Evolutionary conservation across 2,113 vertebrate species (phyloP), one percentile per base, ranked within the genome.

Genomic region (Atractosteus spatula): DNA sequence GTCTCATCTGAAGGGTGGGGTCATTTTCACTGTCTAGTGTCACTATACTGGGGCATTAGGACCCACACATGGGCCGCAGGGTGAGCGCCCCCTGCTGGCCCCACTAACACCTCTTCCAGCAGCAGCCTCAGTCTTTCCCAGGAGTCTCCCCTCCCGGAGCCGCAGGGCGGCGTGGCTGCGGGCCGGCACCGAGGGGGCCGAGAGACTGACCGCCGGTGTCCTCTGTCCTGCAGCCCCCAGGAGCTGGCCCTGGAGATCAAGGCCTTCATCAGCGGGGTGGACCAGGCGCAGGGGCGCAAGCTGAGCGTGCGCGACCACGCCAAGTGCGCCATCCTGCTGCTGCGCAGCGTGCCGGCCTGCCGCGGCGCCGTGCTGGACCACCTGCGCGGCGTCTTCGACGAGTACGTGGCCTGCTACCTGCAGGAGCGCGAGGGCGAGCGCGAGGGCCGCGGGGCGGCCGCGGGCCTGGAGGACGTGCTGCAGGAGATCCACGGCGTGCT

Each of bases 191-290:
- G 29, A 29, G 29, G 2, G 1, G 29, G 29, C 29, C 29, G 0
- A 2, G 29, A 29, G 29, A 29, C 29, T 29, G 29, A 29, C 29
- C 29, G 29, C 29, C 29, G 29, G 29, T 29, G 29, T 29, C 29
- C 29, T 29, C 29, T 29, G 29, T 29, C 59, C 73, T 78, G 43
- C 41, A 97, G 92, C 68, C 81, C 94, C 8, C 95, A 97, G 88
- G 95, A 96, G 76, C 89, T 97, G 44, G 91, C 93, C 3, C 94
- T 93, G 83, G 95, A 97, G 84, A 94, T 97, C 72, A 97, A 97
- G 79, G 93, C 95, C 3, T 97, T 98, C 77, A 92, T 97, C 71
- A 96, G 91, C 0, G 96, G 96, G 0, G 72, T 94, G 0, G 96
- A 97, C 77, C 90, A 92, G 0, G 76, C 87, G 2, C 89, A 95